Evolutionary conservation across 2,113 vertebrate genomes (phyloP), one percentile per base, ranked within the genome.

Genomic region (Acrocephalus arundinaceus): DNA sequence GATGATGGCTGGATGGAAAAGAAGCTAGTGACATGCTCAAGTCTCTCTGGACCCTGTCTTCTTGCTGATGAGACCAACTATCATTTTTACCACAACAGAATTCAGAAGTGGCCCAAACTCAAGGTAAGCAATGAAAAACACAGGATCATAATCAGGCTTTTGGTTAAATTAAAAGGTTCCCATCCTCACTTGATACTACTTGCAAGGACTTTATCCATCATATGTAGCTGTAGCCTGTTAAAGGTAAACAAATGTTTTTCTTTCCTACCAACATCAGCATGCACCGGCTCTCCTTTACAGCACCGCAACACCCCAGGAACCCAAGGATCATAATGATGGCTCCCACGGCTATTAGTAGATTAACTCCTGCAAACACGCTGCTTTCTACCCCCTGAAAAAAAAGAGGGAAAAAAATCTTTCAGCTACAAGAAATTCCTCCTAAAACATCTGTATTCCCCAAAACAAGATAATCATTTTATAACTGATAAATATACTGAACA

Each of bases 271-370:
- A 55, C 39, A 99, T 76, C 86, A 99, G 97, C 98, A 99, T 96
- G 97, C 98, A 99, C 35, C 97, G 97, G 90, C 97, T 99, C 97
- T 99, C 99, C 65, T 62, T 98, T 37, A 98, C 58, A 27, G 99
- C 98, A 10, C 99, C 99, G 4, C 98, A 99, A 95, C 98, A 99
- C 4, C 99, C 99, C 68, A 99, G 98, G 97, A 99, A 99, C 12
- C 99, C 98, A 8, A 99, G 97, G 30, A 99, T 23, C 98, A 99
- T 99, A 94, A 99, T 98, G 87, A 99, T 97, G 52, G 97, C 77
- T 0, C 97, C 98, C 92, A 98, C 98, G 0, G 97, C 97, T 67
- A 98, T 98, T 62, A 98, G 85, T 12, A 98, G 58, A 55, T 98
- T 82, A 57, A 78, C 55, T 27, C 76, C 87, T 35, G 90, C 4